Conservation (phyloP, 2,113 vertebrate species). For the Oryctolagus cuniculus region mOryCun1.1 NC_091432.1:30788501-30789000, state of each 20-base stretch:
- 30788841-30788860: conserved; percentile 30
- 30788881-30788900: not conserved
- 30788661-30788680: not conserved
- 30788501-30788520: not conserved
- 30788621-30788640: not conserved
- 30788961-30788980: conserved; percentile 19
- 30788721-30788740: not conserved
- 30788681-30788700: not conserved
- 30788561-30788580: not conserved
- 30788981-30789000: not conserved
- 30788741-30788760: not conserved
- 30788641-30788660: not conserved
- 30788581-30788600: conserved; percentile 31
- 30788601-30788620: not conserved
- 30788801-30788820: not conserved
- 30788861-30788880: not conserved
- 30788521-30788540: not conserved
- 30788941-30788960: not conserved
- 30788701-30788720: conserved; percentile 10
- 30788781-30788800: conserved; percentile 4
- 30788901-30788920: conserved; percentile 36
- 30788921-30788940: conserved; percentile 2
- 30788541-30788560: not conserved
- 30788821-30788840: not conserved
- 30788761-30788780: not conserved